Evolutionary conservation across 2,888 invertebrate species (phyloP).

Genomic region (Drosophila mettleri): DNA sequence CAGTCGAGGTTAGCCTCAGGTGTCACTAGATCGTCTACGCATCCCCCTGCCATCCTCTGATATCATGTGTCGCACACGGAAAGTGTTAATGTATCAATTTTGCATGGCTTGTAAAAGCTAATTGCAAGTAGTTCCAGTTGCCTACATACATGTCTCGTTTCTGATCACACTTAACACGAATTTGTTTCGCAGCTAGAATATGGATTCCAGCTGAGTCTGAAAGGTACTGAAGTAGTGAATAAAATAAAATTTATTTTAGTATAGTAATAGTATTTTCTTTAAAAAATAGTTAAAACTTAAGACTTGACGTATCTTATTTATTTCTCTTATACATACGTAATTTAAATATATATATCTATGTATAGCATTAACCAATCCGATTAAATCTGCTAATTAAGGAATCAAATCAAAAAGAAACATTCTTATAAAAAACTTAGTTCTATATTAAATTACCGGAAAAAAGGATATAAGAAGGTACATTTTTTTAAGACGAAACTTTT

Average conservation of each 20-base stretch:
- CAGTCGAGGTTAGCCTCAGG: slow-evolving; percentile 27
- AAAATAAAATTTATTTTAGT: neutral
- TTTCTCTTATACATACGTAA: neutral
- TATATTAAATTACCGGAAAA: neutral
- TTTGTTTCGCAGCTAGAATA: neutral
- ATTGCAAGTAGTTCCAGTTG: slow-evolving; percentile 27
- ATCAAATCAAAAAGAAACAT: no score
- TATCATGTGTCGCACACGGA: slow-evolving; percentile 20
- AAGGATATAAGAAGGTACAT: neutral
- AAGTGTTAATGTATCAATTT: slow-evolving; percentile 72
- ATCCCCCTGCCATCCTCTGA: neutral
- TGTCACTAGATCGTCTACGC: slow-evolving; percentile 45
- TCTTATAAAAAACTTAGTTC: neutral
- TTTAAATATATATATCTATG: neutral
- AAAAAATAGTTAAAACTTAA: neutral
- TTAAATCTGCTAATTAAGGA: no score
- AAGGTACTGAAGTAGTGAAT: neutral
- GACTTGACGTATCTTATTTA: neutral
- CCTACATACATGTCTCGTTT: neutral
- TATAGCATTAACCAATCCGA: no score
- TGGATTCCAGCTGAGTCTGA: no score
- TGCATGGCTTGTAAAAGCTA: slow-evolving; percentile 18
- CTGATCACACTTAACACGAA: neutral
- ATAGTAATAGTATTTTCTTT: neutral
- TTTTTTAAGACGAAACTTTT: neutral